Evolutionary conservation across 1,140 invertebrate species (phyloP).

Genomic region (Eumeta japonica): DNA sequence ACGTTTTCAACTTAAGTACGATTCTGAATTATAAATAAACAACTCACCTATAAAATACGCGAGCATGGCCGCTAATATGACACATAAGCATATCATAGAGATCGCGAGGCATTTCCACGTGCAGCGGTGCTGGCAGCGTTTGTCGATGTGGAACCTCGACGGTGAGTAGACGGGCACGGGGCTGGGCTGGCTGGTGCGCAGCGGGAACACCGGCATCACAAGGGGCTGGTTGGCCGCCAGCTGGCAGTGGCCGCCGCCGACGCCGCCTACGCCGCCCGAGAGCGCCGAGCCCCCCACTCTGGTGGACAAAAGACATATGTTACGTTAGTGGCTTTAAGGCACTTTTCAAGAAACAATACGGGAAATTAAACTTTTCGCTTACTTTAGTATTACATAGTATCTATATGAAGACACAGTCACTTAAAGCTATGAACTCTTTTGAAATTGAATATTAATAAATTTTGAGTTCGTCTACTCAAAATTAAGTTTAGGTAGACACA

Average conservation of each 20-base stretch:
- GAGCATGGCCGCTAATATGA: constrained; percentile 85
- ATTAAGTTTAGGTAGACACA: too few relatives aligned
- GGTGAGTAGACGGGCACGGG: constrained; percentile 79
- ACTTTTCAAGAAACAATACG: too few relatives aligned
- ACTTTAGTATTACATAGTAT: too few relatives aligned
- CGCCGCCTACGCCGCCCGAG: constrained; percentile 32
- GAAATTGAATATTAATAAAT: too few relatives aligned
- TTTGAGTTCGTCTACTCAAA: too few relatives aligned
- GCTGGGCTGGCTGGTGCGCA: constrained; percentile 67
- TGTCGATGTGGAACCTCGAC: constrained; percentile 91
- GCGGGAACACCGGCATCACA: constrained; percentile 78
- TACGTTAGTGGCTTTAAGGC: too few relatives aligned
- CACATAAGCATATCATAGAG: constrained; percentile 82
- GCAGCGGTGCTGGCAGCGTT: constrained; percentile 86
- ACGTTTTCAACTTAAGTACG: too few relatives aligned
- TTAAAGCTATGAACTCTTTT: too few relatives aligned
- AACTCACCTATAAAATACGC: constrained; percentile 92
- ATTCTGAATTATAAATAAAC: too few relatives aligned
- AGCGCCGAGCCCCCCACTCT: constrained; percentile 50
- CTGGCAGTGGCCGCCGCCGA: constrained; percentile 48
- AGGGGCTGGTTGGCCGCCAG: constrained; percentile 65
- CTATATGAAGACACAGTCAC: too few relatives aligned
- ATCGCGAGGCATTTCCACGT: constrained; percentile 94
- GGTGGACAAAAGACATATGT: too few relatives aligned
- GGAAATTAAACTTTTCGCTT: too few relatives aligned